Base-by-base conservation (phyloP, 2,888 invertebrate genomes). In the Phytoseiulus persimilis region DNA sequence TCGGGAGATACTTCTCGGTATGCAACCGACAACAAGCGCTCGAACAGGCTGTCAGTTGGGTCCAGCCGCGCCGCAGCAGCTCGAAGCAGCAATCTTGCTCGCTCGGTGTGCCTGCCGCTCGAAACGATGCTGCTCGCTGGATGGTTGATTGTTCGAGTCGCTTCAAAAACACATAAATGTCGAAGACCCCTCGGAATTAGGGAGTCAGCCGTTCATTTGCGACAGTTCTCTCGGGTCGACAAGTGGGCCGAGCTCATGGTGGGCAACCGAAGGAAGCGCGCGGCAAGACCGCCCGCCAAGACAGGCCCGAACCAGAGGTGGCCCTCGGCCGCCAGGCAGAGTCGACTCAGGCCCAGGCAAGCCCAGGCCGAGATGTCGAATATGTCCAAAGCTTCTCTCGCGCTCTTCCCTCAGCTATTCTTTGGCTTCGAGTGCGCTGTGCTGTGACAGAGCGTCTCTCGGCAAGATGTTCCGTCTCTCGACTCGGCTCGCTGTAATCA, bases 1-100 rank as follows among this genome's bases (percentile, higher is more conserved):
- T 65, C 65, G 65, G 65, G 65, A 65, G 65, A 65, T 65, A 65
- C 65, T 65, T 65, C 65, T 65, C 65, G 65, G 65, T 65, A 65
- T 65, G 65, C 65, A 65, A 65, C 65, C 23, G 65, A 65, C 65
- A 65, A 14, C 65, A 23, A 65, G 65, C 65, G 65, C 65, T 65
- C 65, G 65, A 65, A 23, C 65, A 65, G 65, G 65, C 65, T 65
- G 65, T 65, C 65, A 65, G 65, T 65, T 14, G 65, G 65, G 28
- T 28, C 18, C 23, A 18, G 65, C 65, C 65, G 28, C 65, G 65
- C 65, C 65, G 65, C 65, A 23, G 2, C 18, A 23, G 65, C 18
- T 65, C 28, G 65, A 65, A 65, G 18, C 65, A 14, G 1, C 65
- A 65, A 65, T 11, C 1, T 65, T 28, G 5, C 28, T 18, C 65